Conservation (phyloP, 2,113 vertebrate species). For the Tachycineta bicolor region DNA sequence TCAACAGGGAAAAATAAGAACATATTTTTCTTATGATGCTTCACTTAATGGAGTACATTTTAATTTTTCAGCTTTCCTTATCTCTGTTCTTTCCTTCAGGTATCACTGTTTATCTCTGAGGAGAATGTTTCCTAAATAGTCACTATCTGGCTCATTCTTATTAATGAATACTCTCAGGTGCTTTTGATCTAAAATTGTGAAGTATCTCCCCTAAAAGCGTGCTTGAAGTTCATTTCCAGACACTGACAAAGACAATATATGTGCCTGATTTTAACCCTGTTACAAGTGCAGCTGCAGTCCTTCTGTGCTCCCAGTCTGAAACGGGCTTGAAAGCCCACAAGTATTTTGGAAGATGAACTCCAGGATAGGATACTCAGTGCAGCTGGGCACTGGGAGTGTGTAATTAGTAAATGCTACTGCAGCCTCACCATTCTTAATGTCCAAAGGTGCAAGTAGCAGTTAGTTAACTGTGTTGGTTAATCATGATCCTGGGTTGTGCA, state of each 20-base stretch:
- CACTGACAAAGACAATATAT: not conserved
- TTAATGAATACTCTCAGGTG: not conserved
- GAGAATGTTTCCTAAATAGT: not conserved
- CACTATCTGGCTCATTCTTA: not conserved
- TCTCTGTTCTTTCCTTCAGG: not conserved
- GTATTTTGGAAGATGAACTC: not conserved
- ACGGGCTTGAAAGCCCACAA: not conserved
- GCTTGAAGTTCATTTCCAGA: not conserved
- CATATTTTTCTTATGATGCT: not conserved
- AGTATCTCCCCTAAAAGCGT: not conserved
- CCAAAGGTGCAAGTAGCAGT: not conserved
- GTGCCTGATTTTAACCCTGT: not conserved
- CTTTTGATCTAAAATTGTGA: constrained; percentile 4
- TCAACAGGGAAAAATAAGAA: not conserved
- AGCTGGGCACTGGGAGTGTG: not conserved
- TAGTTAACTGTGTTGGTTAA: not conserved
- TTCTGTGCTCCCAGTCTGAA: not conserved
- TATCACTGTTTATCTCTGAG: not conserved
- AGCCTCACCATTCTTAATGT: not conserved
- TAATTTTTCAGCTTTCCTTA: not conserved
- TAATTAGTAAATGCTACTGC: not conserved
- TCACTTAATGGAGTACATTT: not conserved
- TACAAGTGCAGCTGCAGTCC: not conserved
- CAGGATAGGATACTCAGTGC: not conserved
- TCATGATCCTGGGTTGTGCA: not conserved